Base-by-base conservation (phyloP, 2,888 invertebrate species). In the Disparrhopalites patrizii region DNA sequence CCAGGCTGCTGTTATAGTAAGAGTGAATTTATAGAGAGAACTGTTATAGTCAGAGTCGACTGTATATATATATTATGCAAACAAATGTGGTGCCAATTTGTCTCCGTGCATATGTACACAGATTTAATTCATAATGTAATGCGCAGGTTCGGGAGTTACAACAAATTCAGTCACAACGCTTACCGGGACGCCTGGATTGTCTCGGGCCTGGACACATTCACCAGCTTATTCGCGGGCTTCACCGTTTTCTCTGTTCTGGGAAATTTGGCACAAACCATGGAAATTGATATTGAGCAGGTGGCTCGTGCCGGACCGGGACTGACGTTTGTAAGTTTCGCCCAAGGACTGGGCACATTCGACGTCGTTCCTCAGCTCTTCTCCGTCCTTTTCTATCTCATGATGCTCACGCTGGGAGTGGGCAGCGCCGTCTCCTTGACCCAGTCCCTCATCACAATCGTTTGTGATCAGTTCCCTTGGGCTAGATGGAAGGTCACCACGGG, bases 371-470 rank as follows among this genome's bases (percentile, higher is more conserved):
- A 43, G 43, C 78, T 90, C 31, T 90, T 90, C 79, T 82, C 90
- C 0, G 87, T 89, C 3, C 79, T 90, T 18, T 91, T 91, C 81
- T 91, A 91, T 82, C 80, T 89, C 74, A 91, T 91, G 91, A 81
- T 91, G 80, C 85, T 87, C 67, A 87, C 89, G 1, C 81, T 91
- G 67, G 91, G 90, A 8, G 81, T 89, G 20, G 91, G 91, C 1
- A 88, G 88, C 61, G 84, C 87, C 5, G 87, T 88, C 30, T 88
- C 89, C 0, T 80, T 90, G 10, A 84, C 86, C 68, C 86, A 86
- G 15, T 85, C 85, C 30, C 81, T 87, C 66, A 86, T 88, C 76
- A 86, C 87, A 0, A 84, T 87, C 4, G 78, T 89, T 62, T 81
- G 85, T 75, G 90, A 91, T 77, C 81, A 85, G 54, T 87, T 87